A percentile compares a stretch with the other conserved stretches of the same genome.
These are phyloP conservation scores for Platypus cylindrus DNA, from an alignment of 2,888 invertebrate genomes.

Conservation along the genomic window DNA sequence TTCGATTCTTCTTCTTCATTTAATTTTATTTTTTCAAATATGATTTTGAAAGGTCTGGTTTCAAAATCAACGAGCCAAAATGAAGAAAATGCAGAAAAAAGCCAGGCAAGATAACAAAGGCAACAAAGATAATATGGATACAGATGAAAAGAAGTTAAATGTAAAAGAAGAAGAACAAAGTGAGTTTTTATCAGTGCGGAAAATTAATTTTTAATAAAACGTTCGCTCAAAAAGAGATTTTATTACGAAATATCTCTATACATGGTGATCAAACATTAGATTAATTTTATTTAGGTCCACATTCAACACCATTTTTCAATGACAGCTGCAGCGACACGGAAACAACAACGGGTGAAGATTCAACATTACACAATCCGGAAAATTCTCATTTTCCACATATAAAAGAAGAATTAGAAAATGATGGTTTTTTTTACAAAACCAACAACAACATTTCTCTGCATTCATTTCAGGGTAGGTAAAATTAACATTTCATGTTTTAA, in stretches of 20 bases:
- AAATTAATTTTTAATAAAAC: too few relatives aligned
- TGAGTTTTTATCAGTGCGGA: constrained; percentile 32
- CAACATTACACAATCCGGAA: constrained; percentile 22
- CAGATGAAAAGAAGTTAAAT: constrained; percentile 40
- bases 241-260: background rate
- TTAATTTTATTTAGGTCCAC: constrained; percentile 30
- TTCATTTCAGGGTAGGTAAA: constrained; percentile 23
- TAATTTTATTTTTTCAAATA: too few relatives aligned
- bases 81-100: constrained; percentile 55
- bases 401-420: constrained; percentile 36
- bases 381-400: constrained; percentile 31
- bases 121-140: constrained; percentile 33
- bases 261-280: background rate
- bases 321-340: constrained; percentile 41
- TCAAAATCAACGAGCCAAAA: constrained; percentile 52
- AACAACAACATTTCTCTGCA: constrained; percentile 24
- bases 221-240: background rate
- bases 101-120: constrained; percentile 44
- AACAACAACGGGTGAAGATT: constrained; percentile 29
- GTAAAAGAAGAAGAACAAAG: constrained; percentile 47
- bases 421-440: constrained; percentile 25
- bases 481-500: background rate
- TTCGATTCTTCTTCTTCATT: too few relatives aligned
- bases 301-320: constrained; percentile 36
- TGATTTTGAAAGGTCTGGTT: constrained; percentile 54